Conservation (phyloP, 2,797 vertebrate species). For the Megalops cyprinoides region DNA sequence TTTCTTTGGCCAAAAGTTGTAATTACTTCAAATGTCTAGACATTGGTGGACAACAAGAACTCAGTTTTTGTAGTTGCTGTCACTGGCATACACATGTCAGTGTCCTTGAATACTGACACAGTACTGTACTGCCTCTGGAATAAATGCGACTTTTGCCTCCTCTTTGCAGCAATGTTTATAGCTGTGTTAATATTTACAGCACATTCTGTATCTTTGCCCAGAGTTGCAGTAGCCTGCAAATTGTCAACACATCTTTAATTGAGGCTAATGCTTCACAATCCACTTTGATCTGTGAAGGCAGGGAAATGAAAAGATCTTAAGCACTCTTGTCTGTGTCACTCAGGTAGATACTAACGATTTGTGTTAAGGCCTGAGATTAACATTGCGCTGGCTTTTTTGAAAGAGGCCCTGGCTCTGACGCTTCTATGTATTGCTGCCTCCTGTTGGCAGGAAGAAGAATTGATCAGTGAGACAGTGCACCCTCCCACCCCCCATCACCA, state of each 20-base stretch:
- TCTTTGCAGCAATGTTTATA: constrained; percentile 27
- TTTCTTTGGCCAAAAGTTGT: not conserved
- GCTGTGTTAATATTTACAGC: constrained; percentile 37
- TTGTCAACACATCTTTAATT: constrained; percentile 39
- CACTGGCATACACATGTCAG: not conserved
- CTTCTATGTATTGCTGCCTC: constrained; percentile 13
- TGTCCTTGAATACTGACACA: constrained; percentile 3
- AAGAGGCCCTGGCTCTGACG: not conserved
- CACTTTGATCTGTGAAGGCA: constrained; percentile 46
- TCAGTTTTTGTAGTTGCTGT: not conserved
- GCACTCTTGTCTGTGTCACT: constrained; percentile 48
- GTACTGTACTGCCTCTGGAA: not conserved
- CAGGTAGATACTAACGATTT: constrained; percentile 17
- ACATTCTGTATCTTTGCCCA: constrained; percentile 35
- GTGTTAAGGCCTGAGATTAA: not conserved
- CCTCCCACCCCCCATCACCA: too few relatives aligned
- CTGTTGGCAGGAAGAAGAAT: constrained; percentile 2
- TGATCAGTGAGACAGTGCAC: not conserved
- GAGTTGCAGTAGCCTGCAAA: constrained; percentile 38
- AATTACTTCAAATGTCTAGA: not conserved
- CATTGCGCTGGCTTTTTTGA: not conserved
- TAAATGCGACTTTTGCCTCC: not conserved
- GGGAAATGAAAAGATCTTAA: constrained; percentile 44
- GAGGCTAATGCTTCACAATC: constrained; percentile 40
- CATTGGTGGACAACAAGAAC: too few relatives aligned